A percentile compares a stretch with the other conserved stretches of the same genome.
phyloP scores from a whole-genome alignment of 1,140 invertebrate genomes.

The Drosophila guanche region DNA sequence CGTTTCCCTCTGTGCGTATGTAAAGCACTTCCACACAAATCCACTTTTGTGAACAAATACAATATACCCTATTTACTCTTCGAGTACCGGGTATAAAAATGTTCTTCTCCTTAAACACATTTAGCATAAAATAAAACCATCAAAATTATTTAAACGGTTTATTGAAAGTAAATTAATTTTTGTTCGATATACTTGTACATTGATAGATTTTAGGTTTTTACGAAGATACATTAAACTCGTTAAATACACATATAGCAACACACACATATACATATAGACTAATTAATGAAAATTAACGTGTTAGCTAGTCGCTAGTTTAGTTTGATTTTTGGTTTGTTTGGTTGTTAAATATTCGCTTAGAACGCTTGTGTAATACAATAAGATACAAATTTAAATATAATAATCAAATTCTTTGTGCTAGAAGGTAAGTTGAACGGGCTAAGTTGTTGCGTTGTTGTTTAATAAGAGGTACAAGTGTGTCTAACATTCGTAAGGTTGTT shows the following conservation, averaged over 20 bases:
- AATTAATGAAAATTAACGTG: conserved; percentile 43
- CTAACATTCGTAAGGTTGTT: conserved; percentile 43
- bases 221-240: conserved; percentile 41
- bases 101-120: too few species aligned
- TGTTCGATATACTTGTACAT: conserved; percentile 61
- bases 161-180: conserved; percentile 70
- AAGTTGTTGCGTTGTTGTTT: conserved; percentile 53
- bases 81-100: too few species aligned
- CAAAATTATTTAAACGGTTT: conserved; percentile 47
- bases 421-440: conserved; percentile 54
- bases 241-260: conserved; percentile 78
- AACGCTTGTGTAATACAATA: conserved; percentile 4
- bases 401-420: conserved; percentile 56
- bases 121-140: too few species aligned
- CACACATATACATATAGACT: conserved; percentile 65
- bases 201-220: conserved; percentile 60
- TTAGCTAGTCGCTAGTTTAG: conserved; percentile 22
- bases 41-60: too few species aligned
- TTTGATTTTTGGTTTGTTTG: conserved; percentile 11
- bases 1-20: too few species aligned
- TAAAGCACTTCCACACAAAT: too few species aligned
- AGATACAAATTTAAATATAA: not conserved
- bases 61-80: too few species aligned
- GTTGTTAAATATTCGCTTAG: too few species aligned
- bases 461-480: conserved; percentile 70